Conservation (phyloP, 2,888 invertebrate species). For the Pediacus dermestoides region DNA sequence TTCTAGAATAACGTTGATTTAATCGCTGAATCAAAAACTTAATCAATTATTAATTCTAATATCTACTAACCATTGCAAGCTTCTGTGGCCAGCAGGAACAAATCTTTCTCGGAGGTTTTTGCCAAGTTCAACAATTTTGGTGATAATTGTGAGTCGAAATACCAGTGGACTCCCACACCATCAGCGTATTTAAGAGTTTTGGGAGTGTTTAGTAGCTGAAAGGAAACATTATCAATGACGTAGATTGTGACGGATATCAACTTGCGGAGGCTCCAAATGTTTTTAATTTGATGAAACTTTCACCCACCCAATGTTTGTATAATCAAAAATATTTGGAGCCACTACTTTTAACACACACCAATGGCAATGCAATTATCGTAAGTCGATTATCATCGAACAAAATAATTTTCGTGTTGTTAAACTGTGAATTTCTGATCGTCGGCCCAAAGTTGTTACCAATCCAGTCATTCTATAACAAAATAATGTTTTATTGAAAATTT, state of each 20-base stretch:
- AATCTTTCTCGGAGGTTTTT: conserved; percentile 60
- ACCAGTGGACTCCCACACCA: conserved; percentile 80
- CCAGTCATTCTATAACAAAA: too few relatives aligned
- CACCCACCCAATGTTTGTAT: too few relatives aligned
- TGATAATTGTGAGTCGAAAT: conserved; percentile 61
- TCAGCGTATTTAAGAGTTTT: conserved; percentile 59
- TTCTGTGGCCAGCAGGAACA: conserved; percentile 74
- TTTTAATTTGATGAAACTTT: too few relatives aligned
- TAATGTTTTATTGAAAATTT: too few relatives aligned
- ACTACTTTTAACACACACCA: conserved; percentile 11
- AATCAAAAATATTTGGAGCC: too few relatives aligned
- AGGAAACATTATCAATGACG: too few relatives aligned
- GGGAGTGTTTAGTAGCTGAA: too few relatives aligned
- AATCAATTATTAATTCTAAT: too few relatives aligned
- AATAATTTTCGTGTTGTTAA: conserved; percentile 63
- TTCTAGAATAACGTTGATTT: too few relatives aligned
- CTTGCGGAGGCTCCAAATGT: too few relatives aligned
- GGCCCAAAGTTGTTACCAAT: conserved; percentile 72
- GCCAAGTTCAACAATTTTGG: conserved; percentile 57
- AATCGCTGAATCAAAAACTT: too few relatives aligned
- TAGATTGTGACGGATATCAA: too few relatives aligned
- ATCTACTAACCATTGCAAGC: conserved; percentile 60
- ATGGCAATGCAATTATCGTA: conserved; percentile 48
- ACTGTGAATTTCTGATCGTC: conserved; percentile 57
- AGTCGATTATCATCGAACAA: conserved; percentile 76